phyloP scores from a whole-genome alignment of 2,888 invertebrate genomes.

The Sarcophaga subvicina region DNA sequence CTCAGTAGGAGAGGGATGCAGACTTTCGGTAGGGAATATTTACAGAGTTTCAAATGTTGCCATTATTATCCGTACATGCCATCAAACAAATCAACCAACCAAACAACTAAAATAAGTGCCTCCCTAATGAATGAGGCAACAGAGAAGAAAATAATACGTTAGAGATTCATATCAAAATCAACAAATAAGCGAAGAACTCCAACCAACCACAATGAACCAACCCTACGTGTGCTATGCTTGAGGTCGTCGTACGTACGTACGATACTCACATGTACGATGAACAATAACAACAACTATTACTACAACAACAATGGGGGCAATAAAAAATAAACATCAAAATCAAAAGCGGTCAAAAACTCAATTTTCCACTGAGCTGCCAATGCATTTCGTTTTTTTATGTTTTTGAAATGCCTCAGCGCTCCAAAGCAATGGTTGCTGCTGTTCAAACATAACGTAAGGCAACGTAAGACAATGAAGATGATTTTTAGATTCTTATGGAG shows the following conservation, averaged over 20 bases:
- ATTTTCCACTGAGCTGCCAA: slow-evolving; percentile 62
- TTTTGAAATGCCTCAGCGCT: slow-evolving; percentile 35
- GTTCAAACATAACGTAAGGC: neutral
- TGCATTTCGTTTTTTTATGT: neutral
- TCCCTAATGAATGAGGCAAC: slow-evolving; percentile 10
- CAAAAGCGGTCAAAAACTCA: slow-evolving; percentile 63
- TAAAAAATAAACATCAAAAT: slow-evolving; percentile 34
- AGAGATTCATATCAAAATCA: slow-evolving; percentile 41
- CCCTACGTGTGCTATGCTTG: slow-evolving; percentile 70
- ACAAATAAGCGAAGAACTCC: slow-evolving; percentile 39
- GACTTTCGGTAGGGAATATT: no score
- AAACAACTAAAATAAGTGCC: neutral
- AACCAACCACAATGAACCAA: slow-evolving; percentile 29
- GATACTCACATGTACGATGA: slow-evolving; percentile 16
- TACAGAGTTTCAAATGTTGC: no score
- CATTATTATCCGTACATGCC: no score
- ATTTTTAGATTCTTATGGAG: neutral
- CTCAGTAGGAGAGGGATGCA: no score
- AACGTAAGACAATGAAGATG: slow-evolving; percentile 2
- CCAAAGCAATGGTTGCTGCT: slow-evolving; percentile 21
- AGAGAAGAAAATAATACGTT: neutral
- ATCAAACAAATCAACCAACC: neutral
- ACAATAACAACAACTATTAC: slow-evolving; percentile 10
- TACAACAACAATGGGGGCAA: neutral
- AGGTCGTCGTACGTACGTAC: slow-evolving; percentile 69